Conservation (phyloP, 2,797 vertebrate genomes). For the Sebastes kiyomatsui region DNA sequence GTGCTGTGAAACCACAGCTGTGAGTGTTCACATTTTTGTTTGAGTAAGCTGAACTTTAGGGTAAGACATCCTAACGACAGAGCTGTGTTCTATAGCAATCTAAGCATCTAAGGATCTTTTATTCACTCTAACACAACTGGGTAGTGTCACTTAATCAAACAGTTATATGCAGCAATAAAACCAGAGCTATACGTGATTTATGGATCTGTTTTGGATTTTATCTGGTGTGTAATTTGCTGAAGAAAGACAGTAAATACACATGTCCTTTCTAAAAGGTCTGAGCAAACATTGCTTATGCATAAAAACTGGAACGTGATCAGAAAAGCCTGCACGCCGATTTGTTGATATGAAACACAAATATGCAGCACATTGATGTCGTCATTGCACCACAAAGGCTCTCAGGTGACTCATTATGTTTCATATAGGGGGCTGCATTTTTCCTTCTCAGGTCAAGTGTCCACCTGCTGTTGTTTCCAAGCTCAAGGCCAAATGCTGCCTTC, state of each 20-base stretch:
- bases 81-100: neutral
- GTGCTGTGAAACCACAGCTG: slow-evolving; percentile 20
- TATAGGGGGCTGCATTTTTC: neutral
- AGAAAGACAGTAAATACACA: neutral
- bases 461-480: neutral
- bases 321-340: neutral
- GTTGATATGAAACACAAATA: neutral
- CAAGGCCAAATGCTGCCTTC: slow-evolving; percentile 6
- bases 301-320: neutral
- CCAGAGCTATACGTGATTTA: neutral
- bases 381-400: neutral
- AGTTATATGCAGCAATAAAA: neutral
- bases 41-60: neutral
- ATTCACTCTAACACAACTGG: neutral
- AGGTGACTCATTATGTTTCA: neutral
- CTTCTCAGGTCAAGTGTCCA: neutral
- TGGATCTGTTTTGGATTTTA: neutral
- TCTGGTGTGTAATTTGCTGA: neutral
- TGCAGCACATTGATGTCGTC: neutral
- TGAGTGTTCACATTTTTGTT: slow-evolving; percentile 27
- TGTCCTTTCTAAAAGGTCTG: neutral
- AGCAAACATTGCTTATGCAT: neutral
- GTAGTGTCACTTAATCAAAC: neutral
- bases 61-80: neutral
- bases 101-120: no score